A percentile compares a stretch with the other conserved stretches of the same genome.
Conservation (phyloP, 2,113 vertebrate genomes). For the Gallinago media region DNA sequence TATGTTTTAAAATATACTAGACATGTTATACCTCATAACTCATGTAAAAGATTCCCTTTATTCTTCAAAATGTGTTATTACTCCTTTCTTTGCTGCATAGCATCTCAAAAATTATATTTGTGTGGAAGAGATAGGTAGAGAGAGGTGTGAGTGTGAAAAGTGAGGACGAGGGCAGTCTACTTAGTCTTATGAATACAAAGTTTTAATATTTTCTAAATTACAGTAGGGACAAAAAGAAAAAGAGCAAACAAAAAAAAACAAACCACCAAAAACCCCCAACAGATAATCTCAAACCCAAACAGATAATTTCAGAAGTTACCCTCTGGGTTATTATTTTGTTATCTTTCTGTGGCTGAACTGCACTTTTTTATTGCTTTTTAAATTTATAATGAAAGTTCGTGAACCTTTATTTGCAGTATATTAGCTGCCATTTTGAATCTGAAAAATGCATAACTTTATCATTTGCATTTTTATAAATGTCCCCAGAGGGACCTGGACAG, state of each 20-base stretch:
- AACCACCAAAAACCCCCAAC: not conserved
- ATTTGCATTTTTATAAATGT: not conserved
- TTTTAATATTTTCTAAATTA: not conserved
- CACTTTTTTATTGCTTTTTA: not conserved
- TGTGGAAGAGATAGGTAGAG: not conserved
- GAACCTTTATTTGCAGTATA: not conserved
- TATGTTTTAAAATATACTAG: not conserved
- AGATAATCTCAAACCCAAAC: not conserved
- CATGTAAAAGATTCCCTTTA: not conserved
- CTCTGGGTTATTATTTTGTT: not conserved
- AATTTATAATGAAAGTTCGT: not conserved
- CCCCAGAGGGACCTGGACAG: not conserved
- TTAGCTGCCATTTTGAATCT: not conserved
- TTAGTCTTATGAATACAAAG: not conserved
- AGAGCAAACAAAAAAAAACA: accelerated
- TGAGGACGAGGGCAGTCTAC: not conserved
- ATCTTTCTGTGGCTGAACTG: not conserved
- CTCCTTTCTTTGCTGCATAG: not conserved
- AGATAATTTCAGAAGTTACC: not conserved
- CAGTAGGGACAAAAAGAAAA: not conserved
- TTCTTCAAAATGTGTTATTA: not conserved
- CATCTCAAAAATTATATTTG: not conserved
- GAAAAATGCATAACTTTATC: not conserved
- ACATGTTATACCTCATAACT: not conserved
- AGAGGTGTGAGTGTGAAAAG: not conserved